phyloP scores from a whole-genome alignment of 2,888 invertebrate species.

The Dorcus hopei region DNA sequence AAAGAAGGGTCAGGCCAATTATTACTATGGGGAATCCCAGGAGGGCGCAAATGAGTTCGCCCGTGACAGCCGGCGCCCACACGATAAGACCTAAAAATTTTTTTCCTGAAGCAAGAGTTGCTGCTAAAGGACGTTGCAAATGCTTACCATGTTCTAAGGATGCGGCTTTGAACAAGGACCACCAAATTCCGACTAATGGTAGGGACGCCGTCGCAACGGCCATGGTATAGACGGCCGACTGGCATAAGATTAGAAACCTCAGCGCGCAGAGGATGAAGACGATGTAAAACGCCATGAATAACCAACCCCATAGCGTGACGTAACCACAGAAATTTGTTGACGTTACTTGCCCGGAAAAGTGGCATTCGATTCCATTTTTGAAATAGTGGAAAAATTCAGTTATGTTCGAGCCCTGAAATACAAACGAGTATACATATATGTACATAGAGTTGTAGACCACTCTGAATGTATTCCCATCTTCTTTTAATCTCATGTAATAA shows the following conservation, averaged over 20 bases:
- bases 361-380: conserved; percentile 42
- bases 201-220: conserved; percentile 54
- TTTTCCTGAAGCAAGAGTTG: neutral
- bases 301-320: conserved; percentile 49
- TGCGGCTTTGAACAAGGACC: conserved; percentile 56
- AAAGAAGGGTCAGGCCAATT: conserved; percentile 53
- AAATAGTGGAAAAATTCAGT: conserved; percentile 43
- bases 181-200: conserved; percentile 57
- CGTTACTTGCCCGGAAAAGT: conserved; percentile 36
- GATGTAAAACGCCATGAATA: conserved; percentile 51
- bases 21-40: conserved; percentile 58
- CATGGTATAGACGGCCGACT: conserved; percentile 58
- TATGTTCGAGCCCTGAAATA: conserved; percentile 20
- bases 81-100: conserved; percentile 46
- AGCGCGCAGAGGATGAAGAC: conserved; percentile 51
- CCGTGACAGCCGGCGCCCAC: conserved; percentile 58
- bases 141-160: conserved; percentile 42
- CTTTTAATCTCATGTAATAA: neutral
- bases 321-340: conserved; percentile 31
- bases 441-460: neutral
- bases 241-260: conserved; percentile 54
- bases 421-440: neutral
- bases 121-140: too few relatives aligned
- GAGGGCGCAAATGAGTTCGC: conserved; percentile 60
- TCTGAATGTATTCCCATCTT: neutral